phyloP scores from a whole-genome alignment of 2,113 vertebrate species.

The Excalfactoria chinensis region DNA sequence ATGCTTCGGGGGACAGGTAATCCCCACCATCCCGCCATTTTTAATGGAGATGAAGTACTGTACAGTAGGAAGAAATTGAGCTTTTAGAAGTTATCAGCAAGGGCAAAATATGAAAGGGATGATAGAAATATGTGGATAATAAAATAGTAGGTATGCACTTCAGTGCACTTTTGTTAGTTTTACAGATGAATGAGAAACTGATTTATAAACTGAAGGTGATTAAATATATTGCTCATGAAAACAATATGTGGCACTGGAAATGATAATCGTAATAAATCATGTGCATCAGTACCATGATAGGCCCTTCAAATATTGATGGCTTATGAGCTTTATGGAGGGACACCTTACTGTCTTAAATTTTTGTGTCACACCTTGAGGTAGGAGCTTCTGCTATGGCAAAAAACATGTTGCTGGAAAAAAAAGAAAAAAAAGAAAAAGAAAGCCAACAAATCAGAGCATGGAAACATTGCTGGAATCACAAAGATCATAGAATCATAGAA shows the following conservation, averaged over 20 bases:
- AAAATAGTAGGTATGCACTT: background rate
- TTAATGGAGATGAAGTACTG: background rate
- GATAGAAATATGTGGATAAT: background rate
- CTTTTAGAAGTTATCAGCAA: background rate
- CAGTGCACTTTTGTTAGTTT: background rate
- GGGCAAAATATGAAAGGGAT: background rate
- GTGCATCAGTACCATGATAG: background rate
- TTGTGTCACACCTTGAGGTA: background rate
- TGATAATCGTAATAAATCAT: background rate
- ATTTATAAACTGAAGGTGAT: background rate
- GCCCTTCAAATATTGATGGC: background rate
- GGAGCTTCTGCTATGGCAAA: background rate
- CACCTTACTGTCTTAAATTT: background rate
- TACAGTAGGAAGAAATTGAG: background rate
- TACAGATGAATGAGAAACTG: background rate
- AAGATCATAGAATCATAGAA: background rate
- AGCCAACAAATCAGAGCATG: background rate
- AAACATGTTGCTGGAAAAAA: background rate
- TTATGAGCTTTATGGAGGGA: background rate
- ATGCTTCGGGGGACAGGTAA: slow-evolving; percentile 31
- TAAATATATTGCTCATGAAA: background rate
- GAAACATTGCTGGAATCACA: background rate
- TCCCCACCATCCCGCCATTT: background rate
- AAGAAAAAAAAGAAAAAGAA: background rate
- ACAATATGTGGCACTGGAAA: background rate